These are phyloP conservation scores for Lutraria rhynchaena DNA, from an alignment of 1,140 invertebrate species.

Conservation along the genomic window DNA sequence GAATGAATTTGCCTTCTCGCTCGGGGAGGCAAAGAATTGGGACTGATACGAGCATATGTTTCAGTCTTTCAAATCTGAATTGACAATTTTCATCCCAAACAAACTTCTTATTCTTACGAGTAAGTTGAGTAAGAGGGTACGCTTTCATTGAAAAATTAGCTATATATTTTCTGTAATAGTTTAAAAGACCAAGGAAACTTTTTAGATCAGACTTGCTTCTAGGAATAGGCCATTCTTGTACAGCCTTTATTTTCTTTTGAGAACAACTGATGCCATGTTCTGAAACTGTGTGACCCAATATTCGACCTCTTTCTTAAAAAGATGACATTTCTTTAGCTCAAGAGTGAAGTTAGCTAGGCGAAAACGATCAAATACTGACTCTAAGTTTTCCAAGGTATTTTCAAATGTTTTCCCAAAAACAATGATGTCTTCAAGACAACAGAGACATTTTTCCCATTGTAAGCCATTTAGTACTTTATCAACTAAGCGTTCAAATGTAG, in stretches of 20 bases:
- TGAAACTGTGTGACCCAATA: constrained; percentile 38
- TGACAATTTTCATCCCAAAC: constrained; percentile 29
- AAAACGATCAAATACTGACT: constrained; percentile 13
- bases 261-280: constrained; percentile 24
- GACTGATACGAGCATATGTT: neutral
- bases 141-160: neutral
- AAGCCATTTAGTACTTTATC: constrained; percentile 58
- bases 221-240: constrained; percentile 23
- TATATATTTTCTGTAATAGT: constrained; percentile 38
- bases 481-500: constrained; percentile 72
- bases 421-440: constrained; percentile 35
- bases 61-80: constrained; percentile 35
- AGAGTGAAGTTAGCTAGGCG: constrained; percentile 14
- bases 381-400: constrained; percentile 29
- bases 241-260: constrained; percentile 18
- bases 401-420: constrained; percentile 35
- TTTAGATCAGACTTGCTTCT: neutral
- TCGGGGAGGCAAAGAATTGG: constrained; percentile 9
- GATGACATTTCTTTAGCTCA: constrained; percentile 45
- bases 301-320: constrained; percentile 36
- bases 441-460: constrained; percentile 47
- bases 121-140: constrained; percentile 1
- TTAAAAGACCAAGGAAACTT: constrained; percentile 29
- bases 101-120: constrained; percentile 21
- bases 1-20: constrained; percentile 23